Evolutionary conservation across 2,797 vertebrate species (phyloP), one percentile per base, ranked within the genome.

Genomic region (Denticeps clupeoides): DNA sequence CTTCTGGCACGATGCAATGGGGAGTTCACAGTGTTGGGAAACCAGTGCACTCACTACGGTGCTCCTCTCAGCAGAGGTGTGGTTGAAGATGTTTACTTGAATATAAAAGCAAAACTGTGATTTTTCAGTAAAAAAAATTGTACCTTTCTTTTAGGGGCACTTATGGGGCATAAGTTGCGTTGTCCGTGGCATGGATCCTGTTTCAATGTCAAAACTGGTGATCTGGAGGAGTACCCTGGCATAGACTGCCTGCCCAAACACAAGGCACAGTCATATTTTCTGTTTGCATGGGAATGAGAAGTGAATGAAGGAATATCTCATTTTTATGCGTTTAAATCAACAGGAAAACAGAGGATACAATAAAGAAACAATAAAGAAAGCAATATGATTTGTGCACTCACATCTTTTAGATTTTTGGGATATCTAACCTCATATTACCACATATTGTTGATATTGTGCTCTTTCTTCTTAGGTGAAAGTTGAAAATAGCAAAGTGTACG

Each of bases 111-210:
- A n/a, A n/a, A n/a, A n/a, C n/a, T n/a, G n/a, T n/a, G n/a, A n/a
- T n/a, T n/a, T n/a, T n/a, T n/a, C n/a, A n/a, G n/a, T n/a, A n/a
- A n/a, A n/a, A n/a, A n/a, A n/a, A n/a, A n/a, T n/a, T n/a, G n/a
- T n/a, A n/a, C n/a, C n/a, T n/a, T n/a, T n/a, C n/a, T n/a, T n/a
- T n/a, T 44, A 82, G 81, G 89, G 1, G 67, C 77, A 7, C 60
- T 91, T 51, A 72, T 25, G 27, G 77, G 79, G 10, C 49, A 79
- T 32, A 80, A 67, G 55, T 70, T 92, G 42, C 85, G 88, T 32
- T 91, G 89, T 41, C 86, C 87, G 1, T 90, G 87, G 86, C 89
- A 91, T 0, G 87, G 89, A 0, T 76, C 87, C 42, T 92, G 88
- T 59, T 91, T 90, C 23, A 81, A 84, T 52, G 54, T 79, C 55